These are phyloP conservation scores for Biston stratarius DNA, from an alignment of 2,888 invertebrate species.

Conservation along the genomic window DNA sequence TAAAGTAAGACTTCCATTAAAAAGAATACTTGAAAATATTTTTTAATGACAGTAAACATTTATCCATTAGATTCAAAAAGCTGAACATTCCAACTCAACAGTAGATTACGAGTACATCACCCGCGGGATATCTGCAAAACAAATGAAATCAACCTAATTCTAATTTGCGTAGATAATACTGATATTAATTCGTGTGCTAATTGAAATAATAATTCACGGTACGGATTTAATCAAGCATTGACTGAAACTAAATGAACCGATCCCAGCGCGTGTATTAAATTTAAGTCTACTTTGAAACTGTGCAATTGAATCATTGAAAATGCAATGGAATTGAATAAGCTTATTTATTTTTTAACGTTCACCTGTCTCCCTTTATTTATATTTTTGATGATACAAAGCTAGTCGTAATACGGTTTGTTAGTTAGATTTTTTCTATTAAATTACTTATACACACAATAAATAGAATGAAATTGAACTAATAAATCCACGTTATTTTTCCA, in stretches of 20 bases:
- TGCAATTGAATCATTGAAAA: constrained; percentile 52
- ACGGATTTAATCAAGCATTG: constrained; percentile 55
- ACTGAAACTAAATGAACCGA: constrained; percentile 58
- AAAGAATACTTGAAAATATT: too few relatives aligned
- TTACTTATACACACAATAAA: background rate
- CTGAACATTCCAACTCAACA: constrained; percentile 15
- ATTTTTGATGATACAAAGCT: constrained; percentile 18
- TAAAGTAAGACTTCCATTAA: too few relatives aligned
- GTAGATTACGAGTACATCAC: constrained; percentile 24
- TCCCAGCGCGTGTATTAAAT: constrained; percentile 51
- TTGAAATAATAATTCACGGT: constrained; percentile 46
- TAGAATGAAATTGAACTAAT: background rate
- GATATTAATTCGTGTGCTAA: constrained; percentile 44
- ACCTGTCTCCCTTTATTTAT: constrained; percentile 28
- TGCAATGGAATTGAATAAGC: constrained; percentile 40
- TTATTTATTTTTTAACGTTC: constrained; percentile 17
- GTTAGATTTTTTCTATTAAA: constrained; percentile 1
- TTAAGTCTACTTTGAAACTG: constrained; percentile 55
- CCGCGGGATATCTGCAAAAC: constrained; percentile 54
- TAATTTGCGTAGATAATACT: constrained; percentile 47
- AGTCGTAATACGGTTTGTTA: constrained; percentile 1
- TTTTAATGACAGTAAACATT: background rate
- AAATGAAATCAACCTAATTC: constrained; percentile 41
- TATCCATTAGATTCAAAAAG: constrained; percentile 8
- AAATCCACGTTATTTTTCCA: background rate